Conservation (phyloP, 92 coral and sea anemone species). For the Actinernus sp. region DNA sequence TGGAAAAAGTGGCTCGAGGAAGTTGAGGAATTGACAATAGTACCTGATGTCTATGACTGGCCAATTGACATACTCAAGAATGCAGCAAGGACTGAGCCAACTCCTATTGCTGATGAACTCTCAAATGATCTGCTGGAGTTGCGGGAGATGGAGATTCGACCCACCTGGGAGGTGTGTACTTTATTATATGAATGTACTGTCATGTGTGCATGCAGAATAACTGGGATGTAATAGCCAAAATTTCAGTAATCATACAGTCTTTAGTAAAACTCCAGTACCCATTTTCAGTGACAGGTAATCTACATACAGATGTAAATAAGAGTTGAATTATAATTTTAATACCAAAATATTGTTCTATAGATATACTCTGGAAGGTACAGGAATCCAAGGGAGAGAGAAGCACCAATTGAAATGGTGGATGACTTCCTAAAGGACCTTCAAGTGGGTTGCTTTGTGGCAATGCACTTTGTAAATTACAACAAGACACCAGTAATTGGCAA, state of each 20-base stretch:
- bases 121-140: conserved; percentile 21
- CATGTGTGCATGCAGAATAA: no score
- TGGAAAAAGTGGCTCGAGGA: conserved; percentile 34
- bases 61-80: conserved; percentile 3
- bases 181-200: no score
- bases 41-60: conserved; percentile 30
- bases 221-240: no score
- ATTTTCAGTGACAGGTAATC: no score
- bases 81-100: neutral
- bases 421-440: conserved; percentile 9
- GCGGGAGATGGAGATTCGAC: conserved; percentile 22
- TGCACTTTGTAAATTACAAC: conserved; percentile 24
- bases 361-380: conserved; percentile 45
- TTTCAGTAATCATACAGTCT: no score
- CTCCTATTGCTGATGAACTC: neutral
- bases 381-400: conserved; percentile 29
- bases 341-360: no score
- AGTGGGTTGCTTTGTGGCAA: conserved; percentile 19
- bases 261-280: no score
- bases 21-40: conserved; percentile 5
- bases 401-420: conserved; percentile 24
- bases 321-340: no score
- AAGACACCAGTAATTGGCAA: conserved; percentile 46
- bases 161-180: conserved; percentile 37
- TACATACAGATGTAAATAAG: no score